A percentile compares a stretch with the other conserved stretches of the same genome.
phyloP scores from a whole-genome alignment of 2,797 vertebrate species.

The Hafferia zeledoni region DNA sequence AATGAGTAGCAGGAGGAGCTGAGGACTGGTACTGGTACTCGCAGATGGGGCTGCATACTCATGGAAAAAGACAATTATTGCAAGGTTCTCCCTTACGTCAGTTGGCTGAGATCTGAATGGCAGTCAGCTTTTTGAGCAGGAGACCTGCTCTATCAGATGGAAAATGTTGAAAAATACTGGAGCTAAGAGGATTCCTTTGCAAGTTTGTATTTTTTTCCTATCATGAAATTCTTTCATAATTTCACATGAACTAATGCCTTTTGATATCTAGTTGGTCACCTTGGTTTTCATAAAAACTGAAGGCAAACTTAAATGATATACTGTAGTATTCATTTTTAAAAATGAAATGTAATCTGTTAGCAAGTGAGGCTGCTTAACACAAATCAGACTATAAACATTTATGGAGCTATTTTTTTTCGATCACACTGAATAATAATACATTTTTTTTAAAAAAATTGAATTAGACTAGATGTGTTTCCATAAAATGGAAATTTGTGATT shows the following conservation, averaged over 20 bases:
- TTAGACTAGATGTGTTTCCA: background rate
- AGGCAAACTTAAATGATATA: background rate
- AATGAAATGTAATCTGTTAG: background rate
- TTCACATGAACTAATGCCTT: background rate
- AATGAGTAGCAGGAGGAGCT: background rate
- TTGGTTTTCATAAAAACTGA: background rate
- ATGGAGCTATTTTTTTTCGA: background rate
- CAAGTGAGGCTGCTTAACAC: background rate
- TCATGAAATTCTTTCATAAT: background rate
- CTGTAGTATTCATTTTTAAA: background rate
- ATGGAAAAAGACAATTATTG: background rate
- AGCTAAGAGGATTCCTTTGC: background rate
- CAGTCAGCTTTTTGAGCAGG: background rate
- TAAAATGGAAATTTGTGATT: background rate
- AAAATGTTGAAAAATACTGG: background rate
- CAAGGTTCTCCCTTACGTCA: background rate
- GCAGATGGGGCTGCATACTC: background rate
- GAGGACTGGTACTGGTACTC: background rate
- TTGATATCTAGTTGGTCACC: background rate
- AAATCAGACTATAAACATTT: background rate
- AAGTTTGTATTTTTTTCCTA: background rate
- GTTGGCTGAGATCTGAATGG: background rate
- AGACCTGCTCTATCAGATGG: background rate
- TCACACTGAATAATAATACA: background rate
- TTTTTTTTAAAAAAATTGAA: background rate